phyloP scores from a whole-genome alignment of 1,140 invertebrate species.

The Penaeus chinensis region DNA sequence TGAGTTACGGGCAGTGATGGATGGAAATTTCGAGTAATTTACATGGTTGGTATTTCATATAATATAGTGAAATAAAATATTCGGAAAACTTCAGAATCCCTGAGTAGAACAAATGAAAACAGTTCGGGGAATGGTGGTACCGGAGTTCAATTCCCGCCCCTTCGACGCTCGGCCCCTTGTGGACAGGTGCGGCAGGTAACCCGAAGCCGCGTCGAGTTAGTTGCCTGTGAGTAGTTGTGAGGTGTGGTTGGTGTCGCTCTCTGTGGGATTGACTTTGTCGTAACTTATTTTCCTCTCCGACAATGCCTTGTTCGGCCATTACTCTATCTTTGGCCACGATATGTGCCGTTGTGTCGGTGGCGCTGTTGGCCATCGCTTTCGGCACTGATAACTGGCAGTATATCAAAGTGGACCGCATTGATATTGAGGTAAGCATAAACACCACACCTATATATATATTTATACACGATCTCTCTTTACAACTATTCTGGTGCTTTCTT shows the following conservation, averaged over 20 bases:
- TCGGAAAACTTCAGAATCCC: no score
- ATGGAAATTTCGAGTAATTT: not conserved
- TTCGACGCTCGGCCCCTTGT: slow-evolving; percentile 38
- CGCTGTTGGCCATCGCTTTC: slow-evolving; percentile 90
- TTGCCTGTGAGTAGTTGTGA: slow-evolving; percentile 47
- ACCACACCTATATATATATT: no score
- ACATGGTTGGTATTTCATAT: no score
- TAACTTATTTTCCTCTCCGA: not conserved
- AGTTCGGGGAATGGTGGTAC: no score
- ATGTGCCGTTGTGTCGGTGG: slow-evolving; percentile 90
- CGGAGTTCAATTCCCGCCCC: not conserved
- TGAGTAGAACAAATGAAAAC: not conserved
- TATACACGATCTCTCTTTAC: no score
- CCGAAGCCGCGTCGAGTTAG: slow-evolving; percentile 21
- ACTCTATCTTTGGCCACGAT: slow-evolving; percentile 94
- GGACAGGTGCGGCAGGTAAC: slow-evolving; percentile 41
- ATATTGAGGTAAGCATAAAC: slow-evolving; percentile 79
- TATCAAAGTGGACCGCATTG: slow-evolving; percentile 87
- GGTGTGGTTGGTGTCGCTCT: slow-evolving; percentile 25
- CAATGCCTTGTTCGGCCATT: slow-evolving; percentile 93
- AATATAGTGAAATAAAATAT: no score
- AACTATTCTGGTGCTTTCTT: no score
- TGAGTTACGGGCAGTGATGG: not conserved
- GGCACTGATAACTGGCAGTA: slow-evolving; percentile 95
- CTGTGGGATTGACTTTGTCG: not conserved